phyloP scores from a whole-genome alignment of 2,888 invertebrate genomes.

The Blera fallax region DNA sequence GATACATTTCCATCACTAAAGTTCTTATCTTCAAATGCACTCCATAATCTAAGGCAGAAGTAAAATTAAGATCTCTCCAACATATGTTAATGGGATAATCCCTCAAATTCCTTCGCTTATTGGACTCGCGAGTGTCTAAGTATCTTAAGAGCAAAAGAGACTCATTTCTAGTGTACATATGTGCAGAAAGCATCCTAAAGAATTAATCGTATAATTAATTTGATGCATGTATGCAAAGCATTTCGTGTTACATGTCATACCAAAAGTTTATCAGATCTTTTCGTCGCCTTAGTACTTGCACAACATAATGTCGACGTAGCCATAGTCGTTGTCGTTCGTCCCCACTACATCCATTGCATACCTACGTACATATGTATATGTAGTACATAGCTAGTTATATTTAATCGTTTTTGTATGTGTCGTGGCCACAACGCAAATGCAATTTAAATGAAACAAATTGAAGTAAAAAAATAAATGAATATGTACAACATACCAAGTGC shows the following conservation, averaged over 20 bases:
- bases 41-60: background rate
- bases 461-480: conserved; percentile 43
- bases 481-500: conserved; percentile 10
- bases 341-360: too few relatives aligned
- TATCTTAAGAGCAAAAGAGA: conserved; percentile 12
- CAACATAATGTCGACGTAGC: conserved; percentile 29
- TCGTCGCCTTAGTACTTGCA: conserved; percentile 71
- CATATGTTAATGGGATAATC: conserved; percentile 48
- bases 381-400: conserved; percentile 6
- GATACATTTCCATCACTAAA: background rate
- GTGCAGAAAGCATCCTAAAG: conserved; percentile 74
- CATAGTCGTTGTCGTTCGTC: conserved; percentile 21
- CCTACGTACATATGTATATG: too few relatives aligned
- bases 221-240: conserved; percentile 81
- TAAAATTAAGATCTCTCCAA: conserved; percentile 1
- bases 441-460: conserved; percentile 72
- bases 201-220: conserved; percentile 83
- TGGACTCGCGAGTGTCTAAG: conserved; percentile 34
- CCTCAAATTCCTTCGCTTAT: conserved; percentile 58
- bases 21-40: background rate
- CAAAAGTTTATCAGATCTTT: conserved; percentile 73
- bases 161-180: conserved; percentile 19
- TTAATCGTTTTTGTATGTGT: conserved; percentile 35
- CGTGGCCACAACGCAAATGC: conserved; percentile 58
- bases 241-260: conserved; percentile 76